Base-by-base conservation (phyloP, 2,888 invertebrate genomes). In the Diarsia dahlii region DNA sequence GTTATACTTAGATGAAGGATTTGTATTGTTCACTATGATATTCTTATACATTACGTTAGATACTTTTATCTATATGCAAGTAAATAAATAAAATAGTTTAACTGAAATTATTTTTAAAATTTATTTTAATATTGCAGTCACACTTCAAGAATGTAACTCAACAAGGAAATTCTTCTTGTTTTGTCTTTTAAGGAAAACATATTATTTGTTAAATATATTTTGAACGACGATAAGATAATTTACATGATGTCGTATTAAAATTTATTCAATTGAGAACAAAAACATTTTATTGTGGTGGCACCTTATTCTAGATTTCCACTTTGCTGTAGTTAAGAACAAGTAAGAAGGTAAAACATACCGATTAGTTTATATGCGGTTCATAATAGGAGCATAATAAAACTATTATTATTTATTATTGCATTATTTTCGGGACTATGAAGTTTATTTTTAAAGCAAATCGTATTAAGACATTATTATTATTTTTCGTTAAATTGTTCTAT, bases 181-280 rank as follows among this genome's bases (percentile, higher is more conserved):
- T 34, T 45, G 39, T 20, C n/a, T 63, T 50, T 56, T 56, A 20
- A 64, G 71, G 63, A 71, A 64, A 60, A 45, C 9, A 45, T 58
- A 45, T 20, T 58, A 45, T 20, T 56, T 50, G 20, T 62, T 54
- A 20, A 52, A 52, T 15, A 39, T 28, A 50, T 64, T 64, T 79
- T 23, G 4, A 46, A 77, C 18, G 56, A 50, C n/a, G 20, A 58
- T 15, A 58, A 9, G 1, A 23, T 46, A 39, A 54, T 67, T 64
- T 45, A 56, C 50, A 77, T 50, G 1, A 45, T 48, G 28, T 34
- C 28, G 63, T n/a, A 46, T 39, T 28, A 1, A 28, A 28, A 28
- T 28, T 65, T 46, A 58, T 50, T 50, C 56, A 34, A 64, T 52
- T 50, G 56, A 18, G 39, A 72, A 80, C 46, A 72, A 64, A 63